Conservation (phyloP, 2,888 invertebrate genomes). For the Ellobium chinense region DNA sequence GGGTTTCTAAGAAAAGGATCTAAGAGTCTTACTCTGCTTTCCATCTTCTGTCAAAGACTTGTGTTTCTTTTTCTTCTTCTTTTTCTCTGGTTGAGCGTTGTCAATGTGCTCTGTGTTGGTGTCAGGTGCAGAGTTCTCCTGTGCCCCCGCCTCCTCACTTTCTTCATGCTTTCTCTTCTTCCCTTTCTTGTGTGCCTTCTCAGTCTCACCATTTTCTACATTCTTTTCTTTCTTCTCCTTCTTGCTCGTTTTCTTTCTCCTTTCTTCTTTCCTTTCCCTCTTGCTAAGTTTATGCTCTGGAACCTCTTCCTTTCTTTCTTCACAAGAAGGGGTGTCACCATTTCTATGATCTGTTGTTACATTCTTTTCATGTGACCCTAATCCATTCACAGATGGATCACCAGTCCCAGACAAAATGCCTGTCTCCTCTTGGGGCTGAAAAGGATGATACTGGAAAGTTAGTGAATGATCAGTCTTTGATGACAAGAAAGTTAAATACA, state of each 20-base stretch:
- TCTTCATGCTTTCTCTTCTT: slow-evolving; percentile 68
- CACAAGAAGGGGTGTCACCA: no score
- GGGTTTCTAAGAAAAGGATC: no score
- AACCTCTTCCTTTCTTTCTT: no score
- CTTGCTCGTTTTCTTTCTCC: slow-evolving; percentile 56
- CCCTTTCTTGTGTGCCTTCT: slow-evolving; percentile 41
- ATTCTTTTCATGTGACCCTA: no score
- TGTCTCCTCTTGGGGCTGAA: no score
- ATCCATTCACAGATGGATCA: no score
- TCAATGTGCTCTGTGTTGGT: slow-evolving; percentile 40
- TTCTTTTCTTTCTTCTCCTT: slow-evolving; percentile 72
- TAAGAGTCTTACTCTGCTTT: background rate
- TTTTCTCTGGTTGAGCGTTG: slow-evolving; percentile 6
- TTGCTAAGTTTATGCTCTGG: no score
- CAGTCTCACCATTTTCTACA: slow-evolving; percentile 63
- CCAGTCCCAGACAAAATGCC: no score
- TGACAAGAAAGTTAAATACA: no score
- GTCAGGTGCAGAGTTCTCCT: slow-evolving; percentile 33
- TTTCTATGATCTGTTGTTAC: no score
- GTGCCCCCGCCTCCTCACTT: slow-evolving; percentile 41
- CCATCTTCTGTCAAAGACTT: background rate
- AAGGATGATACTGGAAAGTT: no score
- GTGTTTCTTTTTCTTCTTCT: slow-evolving; percentile 33
- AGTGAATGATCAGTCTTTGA: no score
- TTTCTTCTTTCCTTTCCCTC: slow-evolving; percentile 64